Base-by-base conservation (phyloP, 2,888 invertebrate genomes). In the Cephus runcator region DNA sequence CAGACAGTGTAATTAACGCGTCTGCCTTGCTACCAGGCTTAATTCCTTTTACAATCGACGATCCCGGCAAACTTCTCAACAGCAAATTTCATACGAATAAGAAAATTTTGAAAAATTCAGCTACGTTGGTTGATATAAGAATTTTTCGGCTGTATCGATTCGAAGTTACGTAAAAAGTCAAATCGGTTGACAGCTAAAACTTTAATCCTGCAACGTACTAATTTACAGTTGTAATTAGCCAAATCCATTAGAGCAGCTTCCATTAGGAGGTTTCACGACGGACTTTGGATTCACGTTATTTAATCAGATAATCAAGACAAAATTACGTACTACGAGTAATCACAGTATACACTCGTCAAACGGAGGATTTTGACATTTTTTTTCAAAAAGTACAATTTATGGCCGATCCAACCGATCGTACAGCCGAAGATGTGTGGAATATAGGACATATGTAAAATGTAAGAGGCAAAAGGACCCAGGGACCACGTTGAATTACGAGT, bases 201-300 rank as follows among this genome's bases (percentile, higher is more conserved):
- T 56, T 56, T 56, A 34, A 31, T 69, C 75, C 69, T 35, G 11
- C 23, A 23, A 56, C 23, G 35, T 15, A 56, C 23, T 23, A 56
- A 56, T 75, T 77, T 73, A 73, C 35, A 15, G 69, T n/a, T n/a
- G 69, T 40, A 34, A 75, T 79, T 79, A 79, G 69, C 69, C 12
- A 75, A 69, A 75, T 56, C 23, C 23, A 56, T 23, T 9, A 23
- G 23, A 23, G 23, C 56, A 56, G 56, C 56, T 56, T 0, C 23
- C 23, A 23, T 4, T 23, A 2, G 9, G 1, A 56, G 56, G 2
- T 56, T 56, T 23, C 23, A 23, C 23, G 9, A 23, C 9, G 23
- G 9, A 23, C 56, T 56, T 23, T 6, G 23, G 9, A 56, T 9
- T 56, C 23, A 9, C 9, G 23, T 23, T 23, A 9, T 23, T 56